phyloP scores from a whole-genome alignment of 2,797 vertebrate genomes.

The Aselliscus stoliczkanus region DNA sequence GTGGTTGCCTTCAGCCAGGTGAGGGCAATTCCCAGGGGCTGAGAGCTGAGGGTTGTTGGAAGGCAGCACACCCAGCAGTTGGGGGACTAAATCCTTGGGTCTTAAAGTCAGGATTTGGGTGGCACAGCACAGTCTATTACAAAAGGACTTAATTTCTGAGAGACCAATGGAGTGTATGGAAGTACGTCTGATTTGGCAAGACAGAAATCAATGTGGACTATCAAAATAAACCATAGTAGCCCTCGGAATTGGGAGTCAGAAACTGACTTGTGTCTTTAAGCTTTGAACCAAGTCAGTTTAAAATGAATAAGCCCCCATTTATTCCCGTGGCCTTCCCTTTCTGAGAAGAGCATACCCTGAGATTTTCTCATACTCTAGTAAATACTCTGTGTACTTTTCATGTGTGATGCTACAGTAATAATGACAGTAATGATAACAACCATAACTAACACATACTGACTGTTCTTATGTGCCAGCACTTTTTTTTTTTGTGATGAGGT shows the following conservation, averaged over 20 bases:
- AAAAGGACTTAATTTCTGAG: neutral
- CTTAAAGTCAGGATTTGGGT: neutral
- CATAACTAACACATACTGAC: fast-evolving
- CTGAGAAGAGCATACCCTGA: neutral
- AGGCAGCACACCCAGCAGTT: neutral
- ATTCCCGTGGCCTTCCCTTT: neutral
- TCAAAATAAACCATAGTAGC: neutral
- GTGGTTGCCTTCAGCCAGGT: neutral
- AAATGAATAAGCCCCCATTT: neutral
- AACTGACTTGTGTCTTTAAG: neutral
- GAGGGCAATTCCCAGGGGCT: neutral
- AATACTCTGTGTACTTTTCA: neutral
- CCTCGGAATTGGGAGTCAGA: neutral
- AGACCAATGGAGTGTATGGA: neutral
- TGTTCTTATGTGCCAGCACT: too few species aligned
- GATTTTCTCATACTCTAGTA: neutral
- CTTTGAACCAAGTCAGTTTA: neutral
- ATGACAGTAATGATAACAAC: neutral
- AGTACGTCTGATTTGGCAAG: neutral
- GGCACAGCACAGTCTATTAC: neutral
- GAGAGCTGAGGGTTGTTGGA: neutral
- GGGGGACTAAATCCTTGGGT: neutral
- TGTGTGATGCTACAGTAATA: too few species aligned
- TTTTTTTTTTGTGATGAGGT: constrained; percentile 58
- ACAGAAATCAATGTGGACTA: neutral